Evolutionary conservation across 2,797 vertebrate genomes (phyloP).

Genomic region (Periparus ater): DNA sequence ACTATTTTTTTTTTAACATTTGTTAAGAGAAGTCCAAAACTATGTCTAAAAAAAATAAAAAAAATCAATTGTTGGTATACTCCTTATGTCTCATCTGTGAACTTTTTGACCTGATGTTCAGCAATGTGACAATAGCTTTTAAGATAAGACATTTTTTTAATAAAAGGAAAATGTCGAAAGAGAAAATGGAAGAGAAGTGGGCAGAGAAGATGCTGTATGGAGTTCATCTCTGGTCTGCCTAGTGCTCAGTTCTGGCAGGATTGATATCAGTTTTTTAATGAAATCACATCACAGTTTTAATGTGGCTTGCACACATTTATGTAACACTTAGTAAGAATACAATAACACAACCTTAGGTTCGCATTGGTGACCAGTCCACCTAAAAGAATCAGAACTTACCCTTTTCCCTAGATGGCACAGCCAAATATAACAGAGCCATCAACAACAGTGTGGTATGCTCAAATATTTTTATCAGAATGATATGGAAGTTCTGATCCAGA

Average conservation of each 20-base stretch:
- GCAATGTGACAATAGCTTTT: background rate
- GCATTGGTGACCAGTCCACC: accelerated
- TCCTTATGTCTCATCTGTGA: background rate
- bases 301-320: background rate
- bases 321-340: background rate
- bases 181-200: background rate
- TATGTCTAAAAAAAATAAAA: background rate
- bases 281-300: background rate
- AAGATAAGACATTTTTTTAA: constrained; percentile 19
- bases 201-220: background rate
- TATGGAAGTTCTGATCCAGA: background rate
- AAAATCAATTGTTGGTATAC: background rate
- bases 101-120: background rate
- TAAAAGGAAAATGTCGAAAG: background rate
- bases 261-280: background rate
- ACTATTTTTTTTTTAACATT: background rate
- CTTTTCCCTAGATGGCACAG: background rate
- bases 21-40: background rate
- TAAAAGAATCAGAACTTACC: background rate
- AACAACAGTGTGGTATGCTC: background rate
- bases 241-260: background rate
- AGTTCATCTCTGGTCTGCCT: background rate
- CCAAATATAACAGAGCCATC: background rate
- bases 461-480: background rate
- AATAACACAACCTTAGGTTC: background rate